Conservation (phyloP, 2,113 vertebrate genomes). For the Anhinga rufa region DNA sequence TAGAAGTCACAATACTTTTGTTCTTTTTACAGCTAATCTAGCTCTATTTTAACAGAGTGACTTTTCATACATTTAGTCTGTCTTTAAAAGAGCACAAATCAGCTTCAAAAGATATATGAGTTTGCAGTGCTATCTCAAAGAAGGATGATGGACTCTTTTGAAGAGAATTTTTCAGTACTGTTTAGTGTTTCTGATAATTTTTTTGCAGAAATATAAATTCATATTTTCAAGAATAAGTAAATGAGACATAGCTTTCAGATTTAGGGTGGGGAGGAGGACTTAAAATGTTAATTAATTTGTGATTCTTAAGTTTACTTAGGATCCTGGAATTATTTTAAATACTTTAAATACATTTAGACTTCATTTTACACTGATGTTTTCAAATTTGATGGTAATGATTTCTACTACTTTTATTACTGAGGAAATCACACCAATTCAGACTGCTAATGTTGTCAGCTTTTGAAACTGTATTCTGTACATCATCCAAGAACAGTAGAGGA, state of each 20-base stretch:
- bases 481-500: neutral
- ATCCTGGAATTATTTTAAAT: neutral
- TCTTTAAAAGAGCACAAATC: neutral
- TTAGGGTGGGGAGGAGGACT: rapidly evolving
- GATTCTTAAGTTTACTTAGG: neutral
- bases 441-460: neutral
- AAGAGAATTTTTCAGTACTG: neutral
- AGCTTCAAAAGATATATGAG: neutral
- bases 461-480: neutral
- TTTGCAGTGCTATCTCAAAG: neutral
- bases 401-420: neutral
- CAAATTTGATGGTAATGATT: neutral
- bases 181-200: neutral
- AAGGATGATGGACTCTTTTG: neutral
- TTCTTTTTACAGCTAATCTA: neutral
- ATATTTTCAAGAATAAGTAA: neutral
- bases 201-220: neutral
- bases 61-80: neutral
- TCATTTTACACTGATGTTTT: neutral
- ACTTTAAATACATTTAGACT: neutral
- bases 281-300: neutral
- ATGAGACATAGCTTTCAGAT: neutral
- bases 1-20: neutral
- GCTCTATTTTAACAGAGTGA: neutral
- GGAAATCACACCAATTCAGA: neutral